Percentiles rank a stretch among this genome's conserved stretches.
Evolutionary conservation across 2,797 vertebrate genomes (phyloP).

Genomic region (Hippocampus kuda): DNA sequence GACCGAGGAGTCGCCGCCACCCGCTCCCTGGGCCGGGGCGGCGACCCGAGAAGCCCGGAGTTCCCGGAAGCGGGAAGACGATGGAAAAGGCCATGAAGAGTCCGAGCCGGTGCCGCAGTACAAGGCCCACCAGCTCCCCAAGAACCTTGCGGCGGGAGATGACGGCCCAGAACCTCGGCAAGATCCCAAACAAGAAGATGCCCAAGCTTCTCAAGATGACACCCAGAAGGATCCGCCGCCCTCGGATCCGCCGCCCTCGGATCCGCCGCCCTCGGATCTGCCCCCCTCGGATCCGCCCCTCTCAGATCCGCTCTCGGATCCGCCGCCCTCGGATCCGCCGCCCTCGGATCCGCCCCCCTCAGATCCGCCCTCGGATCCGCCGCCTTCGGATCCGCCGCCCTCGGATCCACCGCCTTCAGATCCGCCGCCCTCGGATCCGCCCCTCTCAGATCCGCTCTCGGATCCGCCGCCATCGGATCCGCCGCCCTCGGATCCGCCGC

Average conservation of each 20-base stretch:
- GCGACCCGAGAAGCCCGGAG: constrained; percentile 17
- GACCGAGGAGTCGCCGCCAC: constrained; percentile 16
- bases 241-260: neutral
- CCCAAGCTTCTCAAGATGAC: neutral
- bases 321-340: too few species aligned
- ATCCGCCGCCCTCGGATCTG: neutral
- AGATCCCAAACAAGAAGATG: neutral
- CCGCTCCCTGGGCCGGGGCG: constrained; percentile 1
- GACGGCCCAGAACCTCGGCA: constrained; percentile 7
- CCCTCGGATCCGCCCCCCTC: too few species aligned
- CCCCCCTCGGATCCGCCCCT: neutral
- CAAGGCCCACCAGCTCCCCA: constrained; percentile 70
- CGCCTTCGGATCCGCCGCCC: too few species aligned
- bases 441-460: neutral
- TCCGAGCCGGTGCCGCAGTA: constrained; percentile 62
- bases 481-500: neutral
- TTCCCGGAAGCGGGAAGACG: constrained; percentile 18
- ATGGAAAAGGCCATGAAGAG: constrained; percentile 30
- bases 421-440: neutral
- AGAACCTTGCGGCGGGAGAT: neutral
- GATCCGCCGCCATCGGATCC: neutral
- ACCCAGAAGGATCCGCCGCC: neutral
- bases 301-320: neutral
- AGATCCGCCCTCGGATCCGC: neutral
- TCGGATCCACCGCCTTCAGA: neutral